Base-by-base conservation (phyloP, 2,888 invertebrate species). In the Biston stratarius region DNA sequence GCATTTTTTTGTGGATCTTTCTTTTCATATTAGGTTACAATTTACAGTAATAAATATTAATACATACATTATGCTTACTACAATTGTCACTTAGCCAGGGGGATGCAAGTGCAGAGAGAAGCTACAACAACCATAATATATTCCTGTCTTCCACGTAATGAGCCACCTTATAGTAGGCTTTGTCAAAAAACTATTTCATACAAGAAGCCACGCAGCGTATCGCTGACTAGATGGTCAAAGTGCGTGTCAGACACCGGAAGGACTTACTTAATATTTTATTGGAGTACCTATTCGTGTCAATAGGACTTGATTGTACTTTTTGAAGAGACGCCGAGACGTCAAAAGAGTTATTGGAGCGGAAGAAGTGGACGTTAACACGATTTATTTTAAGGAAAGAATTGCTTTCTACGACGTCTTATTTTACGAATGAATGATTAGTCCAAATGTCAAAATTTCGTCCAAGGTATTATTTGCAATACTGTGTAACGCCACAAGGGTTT, bases 341-440 rank as follows among this genome's bases (percentile, higher is more conserved):
- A 57, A 66, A 61, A 15, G 33, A 48, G 47, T 53, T 42, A 52
- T 12, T 61, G 53, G 53, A 36, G 14, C 24, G 58, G 42, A 61
- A 67, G 15, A 58, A 67, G 47, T 61, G 52, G 51, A 45, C 38
- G 34, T 42, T 47, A 52, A 67, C 49, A 40, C 38, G 52, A 61
- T 57, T 61, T 57, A 66, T 66, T 60, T 24, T 48, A 45, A 36
- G 61, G 53, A 61, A 61, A 48, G 5, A 61, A 61, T 58, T 53
- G 61, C 56, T 61, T 60, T 51, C 6, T 15, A 1, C 24, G 61
- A 56, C 53, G 48, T 24, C 56, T 14, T 59, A 52, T 63, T 64
- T 57, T 38, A 44, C 57, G 56, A 45, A 52, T 58, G 63, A 58
- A 24, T 64, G 57, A 59, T 49, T 59, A 42, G 59, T 24, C 59